Base-by-base conservation (phyloP, 2,888 invertebrate genomes). In the Ormyrus pomaceus region DNA sequence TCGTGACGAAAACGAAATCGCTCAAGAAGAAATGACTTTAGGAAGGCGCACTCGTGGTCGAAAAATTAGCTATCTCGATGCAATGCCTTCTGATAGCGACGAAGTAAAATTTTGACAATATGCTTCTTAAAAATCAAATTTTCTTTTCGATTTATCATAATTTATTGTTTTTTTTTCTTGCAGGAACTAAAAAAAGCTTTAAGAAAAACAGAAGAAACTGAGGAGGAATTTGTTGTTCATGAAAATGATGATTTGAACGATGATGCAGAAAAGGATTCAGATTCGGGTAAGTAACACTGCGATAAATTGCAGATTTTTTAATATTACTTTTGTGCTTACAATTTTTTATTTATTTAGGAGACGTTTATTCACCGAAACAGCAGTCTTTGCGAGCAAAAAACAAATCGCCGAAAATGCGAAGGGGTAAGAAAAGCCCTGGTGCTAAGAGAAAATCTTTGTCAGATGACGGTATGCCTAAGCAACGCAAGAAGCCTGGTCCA, bases 31-130 rank as follows among this genome's bases (percentile, higher is more conserved):
- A 86, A 93, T 93, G 91, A 92, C 93, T 59, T 92, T 94, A 79
- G 92, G 93, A 72, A 92, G 95, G 86, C 91, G 95, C 83, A 96
- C 96, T 0, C 90, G 96, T 6, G 95, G 95, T 82, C 93, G 93
- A 85, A 94, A 95, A 90, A 95, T 95, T 82, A 94, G 95, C 88
- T 96, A 96, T 86, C 94, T 95, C 5, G 96, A 96, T 91, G 94
- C 93, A 87, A 92, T 94, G 72, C 94, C 94, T 82, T 94, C 95
- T 0, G 95, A 95, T 88, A 95, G 94, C 69, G 96, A 94, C 87
- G 95, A 94, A 89, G 95, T 94, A 86, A 92, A 34, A 91, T 91
- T 65, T 61, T 45, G 34, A 34, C 0, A 11, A 48, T 34, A 65
- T 56, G 0, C 4, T 34, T 53, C 11, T 55, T 64, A 70, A 61